A percentile compares a stretch with the other conserved stretches of the same genome.
phyloP scores from a whole-genome alignment of 2,888 invertebrate species.

The Brachyptera putata region DNA sequence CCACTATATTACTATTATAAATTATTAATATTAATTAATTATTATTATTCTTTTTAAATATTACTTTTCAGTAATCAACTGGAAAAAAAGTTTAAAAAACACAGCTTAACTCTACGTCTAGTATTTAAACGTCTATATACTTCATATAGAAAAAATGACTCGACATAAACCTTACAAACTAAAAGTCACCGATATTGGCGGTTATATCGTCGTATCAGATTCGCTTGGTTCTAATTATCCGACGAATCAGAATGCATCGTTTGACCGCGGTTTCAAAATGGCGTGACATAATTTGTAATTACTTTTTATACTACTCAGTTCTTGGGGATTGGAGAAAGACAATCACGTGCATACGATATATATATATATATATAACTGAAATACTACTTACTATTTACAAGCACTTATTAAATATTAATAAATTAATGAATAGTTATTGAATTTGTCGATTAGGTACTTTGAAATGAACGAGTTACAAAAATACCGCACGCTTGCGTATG shows the following conservation, averaged over 20 bases:
- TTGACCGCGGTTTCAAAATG: too few relatives aligned
- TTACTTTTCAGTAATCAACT: constrained; percentile 15
- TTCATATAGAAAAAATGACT: constrained; percentile 18
- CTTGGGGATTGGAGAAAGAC: constrained; percentile 1
- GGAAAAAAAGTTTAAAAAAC: constrained; percentile 20
- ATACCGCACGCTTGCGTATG: neutral
- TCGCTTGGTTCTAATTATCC: too few relatives aligned
- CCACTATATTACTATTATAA: constrained; percentile 27
- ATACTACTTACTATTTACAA: neutral
- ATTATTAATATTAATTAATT: constrained; percentile 26
- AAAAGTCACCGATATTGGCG: neutral
- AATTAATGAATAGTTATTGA: too few relatives aligned
- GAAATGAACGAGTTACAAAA: neutral
- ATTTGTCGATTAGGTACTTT: too few relatives aligned
- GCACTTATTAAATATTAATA: too few relatives aligned
- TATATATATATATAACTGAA: neutral
- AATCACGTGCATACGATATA: neutral
- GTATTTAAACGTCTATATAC: neutral
- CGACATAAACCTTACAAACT: constrained; percentile 1
- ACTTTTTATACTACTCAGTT: neutral
- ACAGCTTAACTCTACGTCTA: neutral
- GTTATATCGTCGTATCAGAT: too few relatives aligned
- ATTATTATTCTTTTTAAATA: constrained; percentile 22
- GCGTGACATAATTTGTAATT: neutral
- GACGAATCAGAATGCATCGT: too few relatives aligned